Base-by-base conservation (phyloP, 2,113 vertebrate genomes). In the Semicossyphus pulcher region DNA sequence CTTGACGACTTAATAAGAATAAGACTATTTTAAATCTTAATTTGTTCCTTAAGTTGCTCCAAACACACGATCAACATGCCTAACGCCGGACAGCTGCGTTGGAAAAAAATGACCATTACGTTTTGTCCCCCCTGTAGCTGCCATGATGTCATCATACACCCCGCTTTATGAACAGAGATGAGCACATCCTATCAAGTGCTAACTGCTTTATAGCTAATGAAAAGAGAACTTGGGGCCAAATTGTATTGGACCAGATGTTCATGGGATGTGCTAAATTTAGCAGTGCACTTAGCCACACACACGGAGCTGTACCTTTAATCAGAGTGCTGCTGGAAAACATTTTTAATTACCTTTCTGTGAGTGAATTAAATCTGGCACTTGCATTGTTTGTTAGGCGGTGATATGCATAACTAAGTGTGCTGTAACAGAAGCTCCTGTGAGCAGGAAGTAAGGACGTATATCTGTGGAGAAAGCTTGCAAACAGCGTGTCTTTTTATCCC, bases 181-280 rank as follows among this genome's bases (percentile, higher is more conserved):
- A 88, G 87, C 86, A 86, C 79, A 80, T 80, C 73, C 79, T 86
- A 87, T 89, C 82, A 87, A 86, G 81, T 76, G 62, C 70, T 86
- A 86, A 84, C 85, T 81, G 82, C 88, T 88, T 81, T 88, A 88
- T 82, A 86, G 81, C 78, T 88, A 86, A 91, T 91, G 86, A 88
- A 91, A 85, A 76, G 56, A 81, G 76, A 82, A 76, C 79, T 64
- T 28, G 39, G 59, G 86, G 86, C 91, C 89, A 90, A 90, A 89
- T 90, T 81, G 81, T 76, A 87, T 85, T 88, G 85, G 87, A 85
- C 61, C 88, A 88, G 79, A 85, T 89, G 90, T 90, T 83, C 85
- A 66, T 37, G 56, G 37, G 54, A 23, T 21, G 12, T 21, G 60
- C 84, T 77, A 80, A 77, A 83, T 83, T 86, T 87, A 86, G 79